phyloP scores from a whole-genome alignment of 37 sponge, comb jelly and placozoan species.

The Axinella damicornis region DNA sequence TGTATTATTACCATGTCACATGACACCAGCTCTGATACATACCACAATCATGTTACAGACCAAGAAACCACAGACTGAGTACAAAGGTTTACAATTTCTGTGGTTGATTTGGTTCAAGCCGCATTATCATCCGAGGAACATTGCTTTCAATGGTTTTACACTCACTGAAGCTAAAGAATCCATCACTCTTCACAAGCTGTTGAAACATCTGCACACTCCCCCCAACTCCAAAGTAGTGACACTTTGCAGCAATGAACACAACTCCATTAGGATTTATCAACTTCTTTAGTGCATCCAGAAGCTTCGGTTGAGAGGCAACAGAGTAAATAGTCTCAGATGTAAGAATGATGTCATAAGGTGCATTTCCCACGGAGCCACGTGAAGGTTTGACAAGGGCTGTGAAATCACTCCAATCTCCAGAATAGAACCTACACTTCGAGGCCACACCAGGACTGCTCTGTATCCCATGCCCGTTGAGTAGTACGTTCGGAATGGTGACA shows the following conservation, averaged over 20 bases:
- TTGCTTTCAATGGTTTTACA: conserved; percentile 4
- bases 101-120: neutral
- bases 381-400: neutral
- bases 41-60: no score
- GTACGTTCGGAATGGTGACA: conserved; percentile 83
- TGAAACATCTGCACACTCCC: conserved; percentile 80
- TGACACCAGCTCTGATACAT: no score
- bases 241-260: conserved; percentile 88
- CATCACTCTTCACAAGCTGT: conserved; percentile 70
- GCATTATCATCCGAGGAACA: conserved; percentile 50
- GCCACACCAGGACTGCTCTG: neutral
- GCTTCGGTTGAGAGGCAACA: conserved; percentile 56
- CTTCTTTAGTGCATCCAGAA: conserved; percentile 69
- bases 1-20: no score
- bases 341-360: conserved; percentile 84
- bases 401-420: conserved; percentile 78
- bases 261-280: conserved; percentile 52
- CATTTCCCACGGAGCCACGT: no score
- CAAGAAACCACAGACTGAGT: no score
- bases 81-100: no score
- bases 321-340: conserved; percentile 97
- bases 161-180: conserved; percentile 38
- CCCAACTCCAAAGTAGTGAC: conserved; percentile 96
- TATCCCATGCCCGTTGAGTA: conserved; percentile 17
- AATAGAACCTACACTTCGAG: conserved; percentile 60